These are phyloP conservation scores for Pachypanchax playfairii DNA, from an alignment of 2,113 vertebrate genomes.

Conservation along the genomic window DNA sequence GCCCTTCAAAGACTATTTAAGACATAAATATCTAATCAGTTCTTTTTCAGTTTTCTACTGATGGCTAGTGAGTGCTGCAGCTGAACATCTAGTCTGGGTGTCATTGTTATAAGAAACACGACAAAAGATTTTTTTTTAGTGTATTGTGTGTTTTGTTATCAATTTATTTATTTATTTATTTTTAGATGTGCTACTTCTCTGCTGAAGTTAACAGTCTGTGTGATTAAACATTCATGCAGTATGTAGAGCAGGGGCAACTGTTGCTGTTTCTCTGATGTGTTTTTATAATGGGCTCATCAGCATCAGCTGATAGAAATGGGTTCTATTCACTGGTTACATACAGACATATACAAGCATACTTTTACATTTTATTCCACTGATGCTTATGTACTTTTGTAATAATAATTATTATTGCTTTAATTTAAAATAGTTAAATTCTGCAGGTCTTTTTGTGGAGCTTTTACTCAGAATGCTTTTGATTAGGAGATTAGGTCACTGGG, in stretches of 20 bases:
- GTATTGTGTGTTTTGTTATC: conserved; percentile 2
- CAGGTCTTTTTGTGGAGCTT: neutral
- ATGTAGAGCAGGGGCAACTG: neutral
- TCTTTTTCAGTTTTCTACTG: conserved; percentile 3
- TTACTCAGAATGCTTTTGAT: neutral
- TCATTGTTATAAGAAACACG: conserved; percentile 30
- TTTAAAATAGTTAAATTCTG: neutral
- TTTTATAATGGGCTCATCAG: neutral
- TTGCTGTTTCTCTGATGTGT: neutral
- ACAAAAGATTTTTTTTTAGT: neutral
- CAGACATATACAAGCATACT: no score
- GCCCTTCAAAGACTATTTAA: conserved; percentile 15
- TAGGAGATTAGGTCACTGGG: neutral
- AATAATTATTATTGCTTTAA: neutral
- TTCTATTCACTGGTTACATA: neutral
- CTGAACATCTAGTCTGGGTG: conserved; percentile 35
- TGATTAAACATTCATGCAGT: neutral
- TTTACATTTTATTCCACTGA: no score
- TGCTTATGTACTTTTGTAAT: no score
- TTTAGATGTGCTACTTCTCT: neutral
- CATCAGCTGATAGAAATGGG: neutral
- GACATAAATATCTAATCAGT: conserved; percentile 32
- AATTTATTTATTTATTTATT: conserved; percentile 2
- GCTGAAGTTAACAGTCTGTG: neutral
- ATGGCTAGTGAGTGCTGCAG: conserved; percentile 1